These are phyloP conservation scores for Rousettus leschenaultii DNA, from an alignment of 2,113 vertebrate species.

Conservation along the genomic window DNA sequence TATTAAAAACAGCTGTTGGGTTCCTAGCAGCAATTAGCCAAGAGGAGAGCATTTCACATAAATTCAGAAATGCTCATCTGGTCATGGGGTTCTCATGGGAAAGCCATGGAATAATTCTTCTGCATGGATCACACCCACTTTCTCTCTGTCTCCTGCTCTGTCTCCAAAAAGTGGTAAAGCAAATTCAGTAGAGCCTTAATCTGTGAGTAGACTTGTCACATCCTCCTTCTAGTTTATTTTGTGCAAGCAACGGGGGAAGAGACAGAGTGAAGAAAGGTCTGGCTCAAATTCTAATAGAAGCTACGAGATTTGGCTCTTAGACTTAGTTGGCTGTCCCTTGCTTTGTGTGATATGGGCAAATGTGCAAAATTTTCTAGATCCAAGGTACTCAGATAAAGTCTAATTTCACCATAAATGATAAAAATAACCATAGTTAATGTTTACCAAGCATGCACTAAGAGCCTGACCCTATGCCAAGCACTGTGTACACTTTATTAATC, in stretches of 20 bases:
- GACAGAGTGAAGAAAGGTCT: not conserved
- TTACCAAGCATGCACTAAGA: not conserved
- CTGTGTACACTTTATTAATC: not conserved
- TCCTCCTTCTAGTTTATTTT: not conserved
- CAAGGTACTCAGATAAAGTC: not conserved
- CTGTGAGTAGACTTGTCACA: not conserved
- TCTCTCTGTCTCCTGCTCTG: not conserved
- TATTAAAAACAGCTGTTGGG: constrained; percentile 1
- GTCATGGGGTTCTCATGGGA: not conserved
- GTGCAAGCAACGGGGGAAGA: not conserved
- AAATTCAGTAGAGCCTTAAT: not conserved
- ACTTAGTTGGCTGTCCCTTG: not conserved
- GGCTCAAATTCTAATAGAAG: not conserved
- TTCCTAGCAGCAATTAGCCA: not conserved
- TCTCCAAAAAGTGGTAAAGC: not conserved
- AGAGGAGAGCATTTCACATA: not conserved
- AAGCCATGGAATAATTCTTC: not conserved
- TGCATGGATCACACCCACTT: not conserved
- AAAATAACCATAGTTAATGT: not conserved
- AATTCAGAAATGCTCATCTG: not conserved
- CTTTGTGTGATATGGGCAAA: not conserved
- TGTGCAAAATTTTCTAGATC: not conserved
- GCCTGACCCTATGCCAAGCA: not conserved
- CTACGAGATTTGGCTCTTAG: not conserved
- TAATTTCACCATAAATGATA: not conserved